Evolutionary conservation across 2,113 vertebrate species (phyloP).

Genomic region (Gasterosteus nipponicus): DNA sequence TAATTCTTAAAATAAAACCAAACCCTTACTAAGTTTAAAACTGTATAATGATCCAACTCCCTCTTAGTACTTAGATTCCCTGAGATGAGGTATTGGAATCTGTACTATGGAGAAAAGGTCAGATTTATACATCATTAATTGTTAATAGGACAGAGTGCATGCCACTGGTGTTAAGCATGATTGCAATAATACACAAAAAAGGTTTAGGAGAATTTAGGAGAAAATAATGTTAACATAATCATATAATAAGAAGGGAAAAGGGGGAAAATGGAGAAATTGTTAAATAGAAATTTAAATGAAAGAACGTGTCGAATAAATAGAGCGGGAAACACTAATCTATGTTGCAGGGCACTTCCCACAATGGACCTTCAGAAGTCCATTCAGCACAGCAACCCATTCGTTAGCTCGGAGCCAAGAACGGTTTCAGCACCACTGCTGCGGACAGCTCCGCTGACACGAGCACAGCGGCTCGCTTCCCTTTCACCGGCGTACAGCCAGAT

Average conservation of each 20-base stretch:
- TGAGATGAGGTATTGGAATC: not conserved
- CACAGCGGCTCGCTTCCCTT: conserved; percentile 16
- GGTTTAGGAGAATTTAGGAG: too few relatives aligned
- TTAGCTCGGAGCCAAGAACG: conserved; percentile 41
- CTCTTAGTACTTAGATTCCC: too few relatives aligned
- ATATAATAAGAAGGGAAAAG: not conserved
- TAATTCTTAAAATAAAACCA: not conserved
- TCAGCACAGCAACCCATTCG: conserved; percentile 18
- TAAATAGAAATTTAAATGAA: not conserved
- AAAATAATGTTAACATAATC: too few relatives aligned
- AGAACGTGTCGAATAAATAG: not conserved
- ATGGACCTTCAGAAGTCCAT: conserved; percentile 13
- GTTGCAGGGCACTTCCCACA: not conserved
- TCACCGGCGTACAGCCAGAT: conserved; percentile 2
- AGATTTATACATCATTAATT: not conserved
- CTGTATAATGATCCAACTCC: not conserved
- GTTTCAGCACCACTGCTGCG: conserved; percentile 55
- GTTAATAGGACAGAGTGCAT: not conserved
- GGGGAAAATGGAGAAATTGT: not conserved
- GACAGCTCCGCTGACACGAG: conserved; percentile 60
- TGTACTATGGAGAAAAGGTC: not conserved
- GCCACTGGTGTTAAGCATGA: too few relatives aligned
- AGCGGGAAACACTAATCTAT: not conserved
- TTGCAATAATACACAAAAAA: not conserved
- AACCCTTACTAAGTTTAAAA: not conserved